Base-by-base conservation (phyloP, 1,140 invertebrate genomes). In the Drosophila tropicalis region DNA sequence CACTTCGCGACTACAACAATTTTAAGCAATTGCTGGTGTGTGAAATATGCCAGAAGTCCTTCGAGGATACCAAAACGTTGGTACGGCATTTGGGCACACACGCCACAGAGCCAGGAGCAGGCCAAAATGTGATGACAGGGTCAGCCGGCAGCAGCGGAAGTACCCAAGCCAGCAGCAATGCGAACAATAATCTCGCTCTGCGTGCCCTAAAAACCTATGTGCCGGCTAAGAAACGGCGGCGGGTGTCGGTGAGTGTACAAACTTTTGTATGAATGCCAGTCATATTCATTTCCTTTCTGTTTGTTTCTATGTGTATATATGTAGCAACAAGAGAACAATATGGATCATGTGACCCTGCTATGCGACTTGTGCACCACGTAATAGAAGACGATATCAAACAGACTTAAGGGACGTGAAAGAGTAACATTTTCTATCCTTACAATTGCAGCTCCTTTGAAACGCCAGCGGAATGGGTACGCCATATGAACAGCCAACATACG, bases 331-430 rank as follows among this genome's bases (percentile, higher is more conserved):
- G 90, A 91, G 47, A 91, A 91, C 64, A 90, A 90, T 25, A 85
- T 85, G 67, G 90, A 90, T 69, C 90, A 91, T 76, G 90, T 91
- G 40, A 91, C 90, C 19, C 76, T 91, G 56, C 84, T 90, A 41
- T 97, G 96, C 91, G 96, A 97, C 90, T 92, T 97, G 1, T 97
- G 96, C 84, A 95, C 96, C 85, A 96, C 96, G 85, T 95, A 95
- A 29, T 29, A 80, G 80, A 62, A 39, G 0, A 13, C 25, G 10
- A 1, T 9, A 5, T 29, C 4, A 0, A 1, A 0, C 1, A 40
- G 1, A 32, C 0, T 47, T n/a, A 29, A 3, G 9, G 1, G 5
- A 2, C 5, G 13, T 22, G 5, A 1, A 1, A 12, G n/a, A 10
- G 5, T 29, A 36, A 44, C 44, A 5, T 36, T 44, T 10, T 9